A percentile compares a stretch with the other conserved stretches of the same genome.
These are phyloP conservation scores for Mechanitis mazaeus DNA, from an alignment of 2,888 invertebrate species.

Conservation along the genomic window DNA sequence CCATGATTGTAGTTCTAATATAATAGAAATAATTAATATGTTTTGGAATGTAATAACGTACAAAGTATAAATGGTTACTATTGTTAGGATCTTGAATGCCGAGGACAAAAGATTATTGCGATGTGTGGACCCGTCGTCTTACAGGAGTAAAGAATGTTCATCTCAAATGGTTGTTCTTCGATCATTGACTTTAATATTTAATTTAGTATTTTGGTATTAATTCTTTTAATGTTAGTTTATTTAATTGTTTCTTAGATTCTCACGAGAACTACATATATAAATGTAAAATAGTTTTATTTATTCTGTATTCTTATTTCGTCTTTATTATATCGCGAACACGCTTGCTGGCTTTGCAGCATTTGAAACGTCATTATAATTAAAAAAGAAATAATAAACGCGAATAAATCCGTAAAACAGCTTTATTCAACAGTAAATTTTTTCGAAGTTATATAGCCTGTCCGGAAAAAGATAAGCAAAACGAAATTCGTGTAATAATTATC, in stretches of 20 bases:
- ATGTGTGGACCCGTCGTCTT: background rate
- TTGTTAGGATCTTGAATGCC: conserved; percentile 21
- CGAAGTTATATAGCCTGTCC: background rate
- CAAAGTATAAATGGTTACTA: conserved; percentile 14
- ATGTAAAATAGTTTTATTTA: too few relatives aligned
- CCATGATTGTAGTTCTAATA: conserved; percentile 37
- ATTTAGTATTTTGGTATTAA: background rate
- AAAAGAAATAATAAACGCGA: too few relatives aligned
- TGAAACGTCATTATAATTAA: too few relatives aligned
- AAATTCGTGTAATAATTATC: conserved; percentile 11
- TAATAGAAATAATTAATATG: conserved; percentile 28
- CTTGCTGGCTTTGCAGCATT: too few relatives aligned
- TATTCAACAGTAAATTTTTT: too few relatives aligned
- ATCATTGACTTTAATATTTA: background rate
- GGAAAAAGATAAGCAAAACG: background rate
- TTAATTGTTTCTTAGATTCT: too few relatives aligned
- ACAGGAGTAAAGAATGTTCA: background rate
- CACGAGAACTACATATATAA: too few relatives aligned
- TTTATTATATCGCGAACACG: too few relatives aligned
- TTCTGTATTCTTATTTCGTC: too few relatives aligned
- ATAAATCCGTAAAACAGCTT: too few relatives aligned
- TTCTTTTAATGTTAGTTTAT: too few relatives aligned
- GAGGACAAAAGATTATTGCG: conserved; percentile 3
- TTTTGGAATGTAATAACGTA: conserved; percentile 25
- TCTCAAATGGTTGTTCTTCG: background rate